These are phyloP conservation scores for Panagrolaimus sp. DNA, from an alignment of 1,140 invertebrate genomes.

Conservation along the genomic window DNA sequence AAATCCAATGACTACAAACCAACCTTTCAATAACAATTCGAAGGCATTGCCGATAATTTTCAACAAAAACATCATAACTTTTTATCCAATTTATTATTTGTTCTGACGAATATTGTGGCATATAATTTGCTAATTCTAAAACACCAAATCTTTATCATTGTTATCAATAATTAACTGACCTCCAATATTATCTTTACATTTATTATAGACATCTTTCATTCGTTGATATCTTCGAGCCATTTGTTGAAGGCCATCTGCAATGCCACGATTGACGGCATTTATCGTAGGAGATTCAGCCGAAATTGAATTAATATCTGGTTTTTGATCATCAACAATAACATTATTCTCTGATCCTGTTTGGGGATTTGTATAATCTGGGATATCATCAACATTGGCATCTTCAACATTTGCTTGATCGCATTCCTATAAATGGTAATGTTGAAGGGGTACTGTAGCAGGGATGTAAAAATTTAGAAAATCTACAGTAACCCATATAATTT, in stretches of 20 bases:
- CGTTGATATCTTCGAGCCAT: conserved; percentile 18
- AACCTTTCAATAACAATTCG: no score
- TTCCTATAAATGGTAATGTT: background rate
- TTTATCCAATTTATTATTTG: no score
- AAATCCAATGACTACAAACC: no score
- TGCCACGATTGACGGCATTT: background rate
- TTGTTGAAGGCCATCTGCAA: background rate
- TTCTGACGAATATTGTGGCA: no score
- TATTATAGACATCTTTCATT: conserved; percentile 21
- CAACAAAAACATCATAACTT: background rate
- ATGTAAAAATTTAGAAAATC: background rate
- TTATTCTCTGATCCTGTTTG: no score
- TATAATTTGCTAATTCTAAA: no score
- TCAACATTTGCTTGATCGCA: conserved; percentile 26
- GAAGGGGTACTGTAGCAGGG: background rate
- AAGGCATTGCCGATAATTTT: conserved; percentile 4
- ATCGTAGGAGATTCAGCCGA: background rate
- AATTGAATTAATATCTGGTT: no score
- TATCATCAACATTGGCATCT: conserved; percentile 21
- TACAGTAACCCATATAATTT: background rate
- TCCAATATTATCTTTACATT: background rate
- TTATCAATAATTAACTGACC: no score
- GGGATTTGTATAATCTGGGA: no score
- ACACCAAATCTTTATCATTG: no score
- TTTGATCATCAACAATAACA: no score